phyloP scores from a whole-genome alignment of 2,888 invertebrate genomes.

The Danaus chrysippus region DNA sequence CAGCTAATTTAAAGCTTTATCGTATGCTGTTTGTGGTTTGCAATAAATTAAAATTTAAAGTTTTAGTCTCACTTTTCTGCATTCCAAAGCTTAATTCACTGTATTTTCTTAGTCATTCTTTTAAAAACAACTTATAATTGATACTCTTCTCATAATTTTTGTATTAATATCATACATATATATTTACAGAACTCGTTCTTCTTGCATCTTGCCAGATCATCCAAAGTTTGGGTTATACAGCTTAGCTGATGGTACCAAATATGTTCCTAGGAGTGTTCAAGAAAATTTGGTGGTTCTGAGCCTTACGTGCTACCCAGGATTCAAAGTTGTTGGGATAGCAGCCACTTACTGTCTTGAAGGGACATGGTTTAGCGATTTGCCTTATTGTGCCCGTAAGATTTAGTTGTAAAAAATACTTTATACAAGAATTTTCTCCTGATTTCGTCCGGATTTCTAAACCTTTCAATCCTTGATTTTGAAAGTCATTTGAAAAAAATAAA shows the following conservation, averaged over 20 bases:
- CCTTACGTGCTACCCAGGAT: conserved; percentile 49
- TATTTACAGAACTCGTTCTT: neutral
- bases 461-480: neutral
- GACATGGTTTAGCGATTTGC: conserved; percentile 38
- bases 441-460: neutral
- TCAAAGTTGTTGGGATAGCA: conserved; percentile 36
- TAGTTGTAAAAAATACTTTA: neutral
- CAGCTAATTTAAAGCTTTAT: too few relatives aligned
- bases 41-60: too few relatives aligned
- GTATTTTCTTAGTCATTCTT: too few relatives aligned
- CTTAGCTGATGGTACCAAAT: conserved; percentile 33
- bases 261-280: conserved; percentile 39
- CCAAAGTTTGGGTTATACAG: conserved; percentile 48
- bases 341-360: conserved; percentile 47
- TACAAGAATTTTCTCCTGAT: neutral
- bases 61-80: too few relatives aligned
- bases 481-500: too few relatives aligned
- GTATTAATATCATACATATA: too few relatives aligned
- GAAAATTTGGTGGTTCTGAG: conserved; percentile 44
- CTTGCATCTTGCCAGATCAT: neutral
- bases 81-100: too few relatives aligned
- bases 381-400: conserved; percentile 46
- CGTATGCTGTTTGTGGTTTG: too few relatives aligned
- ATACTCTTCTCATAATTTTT: too few relatives aligned
- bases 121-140: too few relatives aligned